phyloP scores from a whole-genome alignment of 2,113 vertebrate genomes.

The Petroica traversi region DNA sequence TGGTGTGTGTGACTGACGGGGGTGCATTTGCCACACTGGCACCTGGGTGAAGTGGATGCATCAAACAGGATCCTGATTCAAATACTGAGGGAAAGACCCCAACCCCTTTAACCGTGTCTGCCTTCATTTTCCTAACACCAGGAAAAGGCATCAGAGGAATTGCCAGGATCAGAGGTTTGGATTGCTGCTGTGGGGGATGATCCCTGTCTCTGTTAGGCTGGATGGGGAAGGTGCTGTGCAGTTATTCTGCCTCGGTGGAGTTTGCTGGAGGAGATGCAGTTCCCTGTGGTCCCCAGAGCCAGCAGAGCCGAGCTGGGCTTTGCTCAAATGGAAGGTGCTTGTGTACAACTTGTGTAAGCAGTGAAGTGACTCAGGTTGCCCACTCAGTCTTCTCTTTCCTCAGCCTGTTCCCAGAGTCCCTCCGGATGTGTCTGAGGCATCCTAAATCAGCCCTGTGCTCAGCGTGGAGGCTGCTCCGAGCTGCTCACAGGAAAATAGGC shows the following conservation, averaged over 20 bases:
- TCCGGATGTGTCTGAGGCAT: conserved; percentile 34
- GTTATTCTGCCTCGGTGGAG: not conserved
- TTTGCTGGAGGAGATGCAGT: not conserved
- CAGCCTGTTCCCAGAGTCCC: conserved; percentile 40
- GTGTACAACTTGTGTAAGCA: conserved; percentile 43
- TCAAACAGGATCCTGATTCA: too few species aligned
- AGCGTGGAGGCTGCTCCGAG: not conserved
- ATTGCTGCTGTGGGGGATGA: not conserved
- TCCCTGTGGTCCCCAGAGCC: conserved; percentile 7
- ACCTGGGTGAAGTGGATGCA: too few species aligned
- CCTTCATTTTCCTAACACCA: too few species aligned
- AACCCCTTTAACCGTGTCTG: too few species aligned
- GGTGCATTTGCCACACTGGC: too few species aligned
- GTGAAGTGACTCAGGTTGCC: conserved; percentile 60
- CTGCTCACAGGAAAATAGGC: conserved; percentile 30
- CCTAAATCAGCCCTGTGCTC: conserved; percentile 52
- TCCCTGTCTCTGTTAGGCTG: not conserved
- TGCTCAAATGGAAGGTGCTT: conserved; percentile 34
- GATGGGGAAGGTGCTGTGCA: not conserved
- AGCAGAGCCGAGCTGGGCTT: not conserved
- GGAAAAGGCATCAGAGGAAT: too few species aligned
- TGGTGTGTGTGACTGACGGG: too few species aligned
- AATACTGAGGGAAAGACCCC: too few species aligned
- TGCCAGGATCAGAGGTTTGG: conserved; percentile 3
- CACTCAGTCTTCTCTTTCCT: conserved; percentile 47